Base-by-base conservation (phyloP, 2,888 invertebrate species). In the Cryptocheilus praepositus region DNA sequence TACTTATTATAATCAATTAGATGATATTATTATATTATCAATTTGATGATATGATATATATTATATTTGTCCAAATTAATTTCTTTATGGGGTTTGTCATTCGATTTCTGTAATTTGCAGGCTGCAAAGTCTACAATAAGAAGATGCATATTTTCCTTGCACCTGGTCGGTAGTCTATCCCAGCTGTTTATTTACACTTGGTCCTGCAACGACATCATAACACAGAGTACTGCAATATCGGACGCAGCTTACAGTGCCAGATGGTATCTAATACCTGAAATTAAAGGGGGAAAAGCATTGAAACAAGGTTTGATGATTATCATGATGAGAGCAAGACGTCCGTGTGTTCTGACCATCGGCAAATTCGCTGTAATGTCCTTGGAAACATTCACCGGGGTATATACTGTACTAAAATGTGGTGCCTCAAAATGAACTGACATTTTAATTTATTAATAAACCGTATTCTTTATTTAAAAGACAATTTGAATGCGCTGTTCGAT, bases 261-360 rank as follows among this genome's bases (percentile, higher is more conserved):
- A 7, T 76, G 76, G 76, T 62, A 52, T n/a, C 7, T 25, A 0
- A 13, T 59, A 18, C 22, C 45, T 0, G 3, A n/a, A 18, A 21
- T 45, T 16, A 16, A 36, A 21, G 13, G 15, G 2, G 49, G 55
- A 3, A 65, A 8, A 11, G 56, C 18, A 2, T 22, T 79, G 11
- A 25, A 62, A 7, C 62, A 53, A 46, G 71, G 71, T 57, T 8
- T 79, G 0, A 45, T 53, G 15, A 61, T 79, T 8, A 46, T 76
- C 11, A 74, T 79, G 16, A 63, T 73, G 45, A 70, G 79, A 61
- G 58, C 77, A 1, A 52, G 43, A 19, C 67, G 63, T 3, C 67
- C 79, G 0, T 75, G 61, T 19, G 25, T 18, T 21, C 19, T 71
- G 16, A 68, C 73, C 3, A 71, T 64, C 11, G 68, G 61, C 11